Conservation (phyloP, 2,113 vertebrate species). For the Paralichthys olivaceus region DNA sequence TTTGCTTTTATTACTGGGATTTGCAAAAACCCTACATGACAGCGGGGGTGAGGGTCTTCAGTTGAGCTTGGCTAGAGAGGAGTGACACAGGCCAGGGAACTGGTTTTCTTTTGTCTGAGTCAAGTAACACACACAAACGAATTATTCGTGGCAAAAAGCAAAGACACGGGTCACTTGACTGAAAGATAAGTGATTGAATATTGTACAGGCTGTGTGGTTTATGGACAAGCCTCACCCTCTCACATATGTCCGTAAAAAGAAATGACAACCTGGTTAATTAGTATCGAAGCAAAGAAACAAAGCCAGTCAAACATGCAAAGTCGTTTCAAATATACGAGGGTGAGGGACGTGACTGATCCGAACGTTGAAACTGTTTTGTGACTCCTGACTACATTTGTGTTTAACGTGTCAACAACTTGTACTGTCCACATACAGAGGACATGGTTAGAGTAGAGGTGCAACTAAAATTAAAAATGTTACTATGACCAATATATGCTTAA, state of each 20-base stretch:
- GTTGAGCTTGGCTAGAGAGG: slow-evolving; percentile 12
- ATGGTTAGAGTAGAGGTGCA: too few relatives aligned
- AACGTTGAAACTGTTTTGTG: too few relatives aligned
- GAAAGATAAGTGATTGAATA: too few relatives aligned
- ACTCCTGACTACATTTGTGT: neutral
- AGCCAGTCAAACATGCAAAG: neutral
- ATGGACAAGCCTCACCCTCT: slow-evolving; percentile 4
- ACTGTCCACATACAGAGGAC: too few relatives aligned
- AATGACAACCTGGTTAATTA: neutral
- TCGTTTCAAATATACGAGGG: neutral
- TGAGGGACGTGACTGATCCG: neutral
- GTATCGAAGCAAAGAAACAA: neutral
- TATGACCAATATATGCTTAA: too few relatives aligned
- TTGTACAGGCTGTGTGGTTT: neutral
- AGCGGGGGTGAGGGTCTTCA: neutral
- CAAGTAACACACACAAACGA: too few relatives aligned
- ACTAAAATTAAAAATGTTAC: too few relatives aligned
- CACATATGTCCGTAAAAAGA: neutral
- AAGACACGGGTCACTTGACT: neutral
- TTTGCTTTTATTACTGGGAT: slow-evolving; percentile 22
- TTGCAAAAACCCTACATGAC: neutral
- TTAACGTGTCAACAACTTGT: neutral
- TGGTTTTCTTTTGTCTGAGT: neutral
- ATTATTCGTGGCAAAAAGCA: neutral
- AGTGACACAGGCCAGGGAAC: neutral